Conservation (phyloP, 2,113 vertebrate genomes). For the Uria lomvia region DNA sequence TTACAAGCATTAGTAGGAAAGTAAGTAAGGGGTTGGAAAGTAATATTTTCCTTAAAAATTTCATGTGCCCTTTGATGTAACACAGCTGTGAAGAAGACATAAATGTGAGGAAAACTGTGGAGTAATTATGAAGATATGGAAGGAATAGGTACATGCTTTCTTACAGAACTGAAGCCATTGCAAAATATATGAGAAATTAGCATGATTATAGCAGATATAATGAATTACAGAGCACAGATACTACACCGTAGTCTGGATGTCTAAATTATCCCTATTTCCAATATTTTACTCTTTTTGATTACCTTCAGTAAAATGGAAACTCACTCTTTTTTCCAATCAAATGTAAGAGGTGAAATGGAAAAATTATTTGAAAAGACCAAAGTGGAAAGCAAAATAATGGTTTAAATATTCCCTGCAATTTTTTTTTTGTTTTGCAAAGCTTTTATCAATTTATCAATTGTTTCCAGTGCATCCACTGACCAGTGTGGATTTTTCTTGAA, state of each 20-base stretch:
- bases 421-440: not conserved
- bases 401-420: not conserved
- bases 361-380: not conserved
- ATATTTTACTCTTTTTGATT: not conserved
- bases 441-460: not conserved
- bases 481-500: not conserved
- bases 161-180: not conserved
- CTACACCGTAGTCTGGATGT: not conserved
- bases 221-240: not conserved
- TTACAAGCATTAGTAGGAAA: not conserved
- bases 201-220: not conserved
- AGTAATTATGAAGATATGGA: not conserved
- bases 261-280: not conserved
- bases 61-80: not conserved
- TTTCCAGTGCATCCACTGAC: not conserved
- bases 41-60: not conserved
- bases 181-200: not conserved
- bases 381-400: not conserved
- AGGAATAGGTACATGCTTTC: not conserved
- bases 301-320: not conserved
- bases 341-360: not conserved
- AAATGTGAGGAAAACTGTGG: not conserved
- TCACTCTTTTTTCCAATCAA: not conserved
- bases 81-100: not conserved
- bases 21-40: not conserved